phyloP scores from a whole-genome alignment of 2,113 vertebrate species.

The Peromyscus leucopus region DNA sequence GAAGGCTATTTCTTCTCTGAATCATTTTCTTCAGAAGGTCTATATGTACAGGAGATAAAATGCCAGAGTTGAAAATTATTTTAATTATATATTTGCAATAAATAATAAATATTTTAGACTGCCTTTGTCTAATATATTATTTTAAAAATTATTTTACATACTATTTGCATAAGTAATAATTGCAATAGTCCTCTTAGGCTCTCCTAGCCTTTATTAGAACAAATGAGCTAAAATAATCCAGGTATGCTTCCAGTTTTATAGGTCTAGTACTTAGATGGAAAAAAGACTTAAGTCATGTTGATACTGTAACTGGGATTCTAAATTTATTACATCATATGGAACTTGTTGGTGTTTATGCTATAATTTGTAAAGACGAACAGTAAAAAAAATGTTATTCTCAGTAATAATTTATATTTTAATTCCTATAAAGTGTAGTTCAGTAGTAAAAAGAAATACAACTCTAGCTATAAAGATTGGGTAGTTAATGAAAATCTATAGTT shows the following conservation, averaged over 20 bases:
- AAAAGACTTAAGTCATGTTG: not conserved
- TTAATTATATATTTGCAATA: not conserved
- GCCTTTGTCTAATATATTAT: not conserved
- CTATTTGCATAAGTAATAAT: not conserved
- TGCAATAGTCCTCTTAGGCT: not conserved
- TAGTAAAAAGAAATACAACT: not conserved
- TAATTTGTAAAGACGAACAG: not conserved
- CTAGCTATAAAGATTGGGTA: not conserved
- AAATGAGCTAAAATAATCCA: not conserved
- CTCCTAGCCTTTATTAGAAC: not conserved
- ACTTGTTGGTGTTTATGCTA: not conserved
- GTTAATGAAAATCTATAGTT: not conserved
- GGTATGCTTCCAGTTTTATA: not conserved
- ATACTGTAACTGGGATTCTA: not conserved
- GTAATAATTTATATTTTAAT: not conserved
- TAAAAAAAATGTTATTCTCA: not conserved
- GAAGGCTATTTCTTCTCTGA: not conserved
- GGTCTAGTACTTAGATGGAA: not conserved
- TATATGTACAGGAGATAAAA: not conserved
- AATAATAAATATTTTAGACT: not conserved
- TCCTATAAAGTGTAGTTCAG: not conserved
- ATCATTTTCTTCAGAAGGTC: not conserved
- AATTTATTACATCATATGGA: not conserved
- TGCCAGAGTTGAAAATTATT: not conserved
- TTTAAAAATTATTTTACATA: not conserved